Evolutionary conservation across 1,140 invertebrate genomes (phyloP), one percentile per base, ranked within the genome.

Genomic region (Protaetia brevitarsis): DNA sequence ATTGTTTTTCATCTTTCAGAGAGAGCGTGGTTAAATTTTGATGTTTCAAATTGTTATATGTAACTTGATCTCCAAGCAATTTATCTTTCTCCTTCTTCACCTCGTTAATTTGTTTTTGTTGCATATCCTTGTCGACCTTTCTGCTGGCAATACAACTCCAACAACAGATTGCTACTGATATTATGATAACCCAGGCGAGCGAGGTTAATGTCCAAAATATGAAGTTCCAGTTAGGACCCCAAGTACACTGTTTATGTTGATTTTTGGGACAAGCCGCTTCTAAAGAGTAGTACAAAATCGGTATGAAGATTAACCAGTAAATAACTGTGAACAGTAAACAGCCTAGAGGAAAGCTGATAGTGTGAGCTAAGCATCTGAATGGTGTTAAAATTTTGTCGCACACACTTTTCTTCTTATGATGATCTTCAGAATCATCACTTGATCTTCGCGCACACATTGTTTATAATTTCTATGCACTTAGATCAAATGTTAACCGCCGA

Each of bases 31-130:
- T 51, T 10, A 19, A 51, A 23, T 51, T 51, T 51, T 51, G 3
- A 23, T 51, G 21, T 19, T 51, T 51, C 1, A 51, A 23, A 10
- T 51, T 51, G 11, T 51, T 51, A 19, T 51, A 51, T 19, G 21
- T 51, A 10, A 51, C 41, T 10, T 16, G 19, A 1, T 21, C 19
- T 6, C 16, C 19, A 51, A 51, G 41, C 26, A 51, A 19, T 23
- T 51, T 51, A 21, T 51, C 41, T 21, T 51, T 51, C 26, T 51
- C 41, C 16, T 51, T 51, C 26, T 45, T 51, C 26, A 23, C 41
- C 0, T 21, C 41, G 7, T 51, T 51, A 8, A 19, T 51, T 51
- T 51, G 16, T 51, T 51, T 8, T 23, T 23, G 41, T 51, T 23
- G 11, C 11, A 23, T 8, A 7, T 23, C 19, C 2, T 51, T 23